A percentile compares a stretch with the other conserved stretches of the same genome.
Conservation (phyloP, 2,888 invertebrate species). For the Troides oblongomaculatus region DNA sequence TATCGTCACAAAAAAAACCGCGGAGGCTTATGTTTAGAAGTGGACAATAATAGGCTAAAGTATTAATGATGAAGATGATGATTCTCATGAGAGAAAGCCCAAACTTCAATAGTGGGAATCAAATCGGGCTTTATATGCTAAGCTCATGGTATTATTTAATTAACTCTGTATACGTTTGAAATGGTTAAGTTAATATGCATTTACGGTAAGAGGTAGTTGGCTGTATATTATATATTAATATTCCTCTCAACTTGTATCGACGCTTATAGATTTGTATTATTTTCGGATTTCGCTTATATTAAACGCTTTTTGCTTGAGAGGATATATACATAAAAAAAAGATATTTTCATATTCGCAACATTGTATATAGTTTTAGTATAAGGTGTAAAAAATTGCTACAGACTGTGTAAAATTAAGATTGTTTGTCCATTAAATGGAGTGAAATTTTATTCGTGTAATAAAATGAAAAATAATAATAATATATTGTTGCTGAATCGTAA, state of each 20-base stretch:
- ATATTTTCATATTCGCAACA: constrained; percentile 62
- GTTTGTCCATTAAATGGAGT: constrained; percentile 57
- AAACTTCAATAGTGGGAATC: no score
- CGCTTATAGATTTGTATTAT: constrained; percentile 38
- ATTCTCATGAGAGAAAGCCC: no score
- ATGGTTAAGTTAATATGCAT: constrained; percentile 22
- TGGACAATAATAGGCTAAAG: no score
- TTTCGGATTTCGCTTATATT: constrained; percentile 26
- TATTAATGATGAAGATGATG: no score
- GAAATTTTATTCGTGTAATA: constrained; percentile 31
- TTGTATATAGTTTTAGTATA: constrained; percentile 64
- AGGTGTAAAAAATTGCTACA: constrained; percentile 66
- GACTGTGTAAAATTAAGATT: constrained; percentile 36
- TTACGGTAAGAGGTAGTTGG: constrained; percentile 13
- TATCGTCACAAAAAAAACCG: no score
- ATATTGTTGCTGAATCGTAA: constrained; percentile 33
- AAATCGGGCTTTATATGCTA: no score
- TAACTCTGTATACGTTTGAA: no score
- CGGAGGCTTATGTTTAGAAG: no score
- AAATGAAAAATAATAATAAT: constrained; percentile 25
- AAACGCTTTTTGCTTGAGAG: not conserved
- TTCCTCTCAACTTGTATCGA: constrained; percentile 20
- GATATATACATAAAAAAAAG: constrained; percentile 35
- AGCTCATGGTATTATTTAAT: no score
- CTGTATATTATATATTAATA: not conserved